phyloP scores from a whole-genome alignment of 23 tunicate genomes.

The Trididemnum nubilum region DNA sequence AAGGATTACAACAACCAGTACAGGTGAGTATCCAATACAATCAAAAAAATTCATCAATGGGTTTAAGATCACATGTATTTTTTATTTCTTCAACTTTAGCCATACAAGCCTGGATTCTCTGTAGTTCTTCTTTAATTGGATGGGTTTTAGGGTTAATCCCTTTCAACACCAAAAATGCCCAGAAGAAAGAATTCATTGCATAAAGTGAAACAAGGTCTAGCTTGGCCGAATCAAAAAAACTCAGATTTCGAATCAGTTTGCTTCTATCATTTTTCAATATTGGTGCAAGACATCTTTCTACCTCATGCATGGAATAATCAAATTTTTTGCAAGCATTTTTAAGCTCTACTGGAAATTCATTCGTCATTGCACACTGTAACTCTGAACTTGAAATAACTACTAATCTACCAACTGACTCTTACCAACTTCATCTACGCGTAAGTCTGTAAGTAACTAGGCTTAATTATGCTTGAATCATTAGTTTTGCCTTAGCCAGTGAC shows the following conservation, averaged over 20 bases:
- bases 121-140: conserved; percentile 68
- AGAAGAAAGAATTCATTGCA: conserved; percentile 67
- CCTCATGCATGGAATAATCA: conserved; percentile 7
- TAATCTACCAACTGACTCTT: too few relatives aligned
- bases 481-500: too few relatives aligned
- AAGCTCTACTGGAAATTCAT: conserved; percentile 70
- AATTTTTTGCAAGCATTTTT: conserved; percentile 47
- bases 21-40: too few relatives aligned
- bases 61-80: too few relatives aligned
- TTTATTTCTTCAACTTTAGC: conserved; percentile 57
- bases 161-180: conserved; percentile 59
- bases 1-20: too few relatives aligned
- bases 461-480: too few relatives aligned
- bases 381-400: too few relatives aligned
- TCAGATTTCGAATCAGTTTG: conserved; percentile 24
- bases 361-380: conserved; percentile 11
- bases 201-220: conserved; percentile 63
- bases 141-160: conserved; percentile 70
- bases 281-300: conserved; percentile 32
- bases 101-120: conserved; percentile 71
- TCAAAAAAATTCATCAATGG: too few relatives aligned
- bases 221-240: conserved; percentile 52
- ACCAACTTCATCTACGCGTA: too few relatives aligned
- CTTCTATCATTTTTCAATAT: conserved; percentile 40
- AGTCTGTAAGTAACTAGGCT: too few relatives aligned